Evolutionary conservation across 2,113 vertebrate species (phyloP), one percentile per base, ranked within the genome.

Genomic region (Phyllostomus discolor): DNA sequence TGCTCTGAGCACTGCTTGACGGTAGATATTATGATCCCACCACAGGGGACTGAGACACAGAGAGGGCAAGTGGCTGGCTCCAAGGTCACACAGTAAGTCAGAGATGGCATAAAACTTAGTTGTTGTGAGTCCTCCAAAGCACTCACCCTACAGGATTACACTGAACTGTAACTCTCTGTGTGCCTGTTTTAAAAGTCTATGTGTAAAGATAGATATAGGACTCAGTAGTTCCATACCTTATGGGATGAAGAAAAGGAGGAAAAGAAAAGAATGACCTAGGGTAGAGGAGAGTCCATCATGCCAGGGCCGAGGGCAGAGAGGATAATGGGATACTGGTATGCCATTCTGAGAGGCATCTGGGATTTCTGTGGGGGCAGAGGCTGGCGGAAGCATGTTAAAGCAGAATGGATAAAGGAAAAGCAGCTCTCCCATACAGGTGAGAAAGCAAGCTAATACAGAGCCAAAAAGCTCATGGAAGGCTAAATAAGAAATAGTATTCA

Each of bases 61-160:
- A 98, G 97, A 98, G 97, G 97, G 96, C 95, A 93, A 97, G 97
- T n/a, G 84, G 66, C 95, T 96, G 94, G 90, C 95, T 92, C 92
- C 83, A 89, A 88, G 97, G 96, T 97, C 96, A 97, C 97, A 97
- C 97, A 98, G 97, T 50, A 97, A 97, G 95, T 92, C 90, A 70
- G 87, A 96, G 80, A 72, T 0, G 19, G 73, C 92, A 59, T 10
- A 64, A 50, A 43, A 19, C 81, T 50, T 59, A 10, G 75, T 48
- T 22, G 31, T 31, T 14, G 31, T 1, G 4, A 54, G 67, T 62
- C 41, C 33, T n/a, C 78, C 28, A 10, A 28, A 85, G 48, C 81
- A 15, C 0, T 4, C 50, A 48, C 48, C 48, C 59, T 20, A 3
- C 11, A 38, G 52, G 38, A 8, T 86, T 84, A 41, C 7, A 12